Evolutionary conservation across 2,113 vertebrate genomes (phyloP), one percentile per base, ranked within the genome.

Genomic region (Odocoileus virginianus): DNA sequence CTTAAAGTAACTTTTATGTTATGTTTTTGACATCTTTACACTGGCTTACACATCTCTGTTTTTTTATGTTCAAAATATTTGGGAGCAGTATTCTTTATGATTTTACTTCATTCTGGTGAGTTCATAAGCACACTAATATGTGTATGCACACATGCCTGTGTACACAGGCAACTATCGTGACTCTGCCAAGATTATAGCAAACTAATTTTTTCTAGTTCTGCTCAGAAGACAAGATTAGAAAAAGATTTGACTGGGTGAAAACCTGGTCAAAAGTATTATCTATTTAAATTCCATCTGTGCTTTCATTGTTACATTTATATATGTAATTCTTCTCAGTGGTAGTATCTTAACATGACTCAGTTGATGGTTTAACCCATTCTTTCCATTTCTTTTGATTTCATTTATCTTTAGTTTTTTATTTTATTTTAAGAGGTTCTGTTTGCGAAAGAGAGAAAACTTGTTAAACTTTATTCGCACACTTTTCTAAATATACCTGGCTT

Each of bases 1-100:
- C 81, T 58, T 78, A 30, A 43, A 54, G n/a, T 33, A 87, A 54
- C 14, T 1, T 13, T 36, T 5, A 79, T 50, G 1, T 1, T 67
- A 28, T 30, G 3, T 25, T 91, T 95, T 88, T 14, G 8, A 82
- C 27, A 64, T 15, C 40, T 21, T 52, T 12, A 90, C 17, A 14
- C 23, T 67, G 76, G 10, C 14, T 78, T 54, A 43, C 6, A 88
- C 1, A 21, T 11, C 7, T 67, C 2, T 71, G 33, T n/a, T 91
- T 93, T 93, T 88, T 84, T 36, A 27, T 84, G 45, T 60, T 82
- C 33, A 87, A 60, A 87, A 61, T 84, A 40, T 67, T 45, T 92
- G 0, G 2, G 10, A 1, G 43, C 30, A 74, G 28, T 67, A 13
- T 40, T 95, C 14, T 94, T 89, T 47, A 61, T 50, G 15, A 6